Evolutionary conservation across 1,140 invertebrate species (phyloP).

Genomic region (Fopius arisanus): DNA sequence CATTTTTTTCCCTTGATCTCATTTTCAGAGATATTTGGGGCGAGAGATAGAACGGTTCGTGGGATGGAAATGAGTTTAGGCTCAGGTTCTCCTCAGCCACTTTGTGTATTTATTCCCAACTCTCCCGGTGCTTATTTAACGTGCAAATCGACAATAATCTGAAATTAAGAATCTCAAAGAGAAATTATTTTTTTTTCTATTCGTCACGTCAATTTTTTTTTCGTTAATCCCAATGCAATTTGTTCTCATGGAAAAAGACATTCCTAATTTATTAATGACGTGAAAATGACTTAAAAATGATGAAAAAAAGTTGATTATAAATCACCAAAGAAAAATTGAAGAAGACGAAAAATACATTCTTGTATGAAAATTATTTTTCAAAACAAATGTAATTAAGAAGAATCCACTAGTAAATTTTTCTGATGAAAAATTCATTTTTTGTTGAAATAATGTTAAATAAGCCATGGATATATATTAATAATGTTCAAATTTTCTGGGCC

Average conservation of each 20-base stretch:
- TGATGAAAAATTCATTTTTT: neutral
- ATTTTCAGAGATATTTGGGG: neutral
- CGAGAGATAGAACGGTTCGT: neutral
- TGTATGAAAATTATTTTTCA: neutral
- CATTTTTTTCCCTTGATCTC: neutral
- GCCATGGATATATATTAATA: constrained; percentile 8
- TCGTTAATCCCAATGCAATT: neutral
- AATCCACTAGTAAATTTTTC: neutral
- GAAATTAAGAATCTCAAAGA: neutral
- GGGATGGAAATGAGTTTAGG: neutral
- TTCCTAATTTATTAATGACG: constrained; percentile 9
- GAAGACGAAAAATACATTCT: neutral
- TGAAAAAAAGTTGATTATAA: neutral
- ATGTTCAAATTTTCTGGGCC: constrained; percentile 8
- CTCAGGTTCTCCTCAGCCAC: neutral
- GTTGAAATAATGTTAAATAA: neutral
- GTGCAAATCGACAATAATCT: neutral
- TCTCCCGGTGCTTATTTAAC: neutral
- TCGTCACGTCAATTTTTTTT: neutral
- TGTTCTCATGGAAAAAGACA: neutral
- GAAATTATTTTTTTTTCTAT: neutral
- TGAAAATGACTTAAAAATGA: neutral
- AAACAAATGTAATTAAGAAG: neutral
- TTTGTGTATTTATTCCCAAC: neutral
- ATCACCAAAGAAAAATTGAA: constrained; percentile 4